A percentile compares a stretch with the other conserved stretches of the same genome.
These are phyloP conservation scores for Xestobium rufovillosum DNA, from an alignment of 2,888 invertebrate species.

Conservation along the genomic window DNA sequence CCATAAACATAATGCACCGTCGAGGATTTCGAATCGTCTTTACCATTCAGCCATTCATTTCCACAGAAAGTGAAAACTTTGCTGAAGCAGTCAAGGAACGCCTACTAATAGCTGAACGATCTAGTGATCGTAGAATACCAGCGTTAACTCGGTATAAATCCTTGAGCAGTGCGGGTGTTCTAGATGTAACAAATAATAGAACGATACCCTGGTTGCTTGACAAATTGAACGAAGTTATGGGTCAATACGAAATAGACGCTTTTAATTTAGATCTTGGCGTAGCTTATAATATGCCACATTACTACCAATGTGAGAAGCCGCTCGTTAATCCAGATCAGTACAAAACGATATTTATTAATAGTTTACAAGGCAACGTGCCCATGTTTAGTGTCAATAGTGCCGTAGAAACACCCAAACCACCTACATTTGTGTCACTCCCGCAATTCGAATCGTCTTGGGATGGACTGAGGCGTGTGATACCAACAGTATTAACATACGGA, in stretches of 20 bases:
- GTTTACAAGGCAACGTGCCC: conserved; percentile 54
- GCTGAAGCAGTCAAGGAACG: conserved; percentile 68
- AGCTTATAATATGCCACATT: conserved; percentile 79
- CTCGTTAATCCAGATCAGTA: conserved; percentile 77
- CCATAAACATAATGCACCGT: conserved; percentile 71
- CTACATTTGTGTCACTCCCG: conserved; percentile 79
- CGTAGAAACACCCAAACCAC: conserved; percentile 70
- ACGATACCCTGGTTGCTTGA: conserved; percentile 71
- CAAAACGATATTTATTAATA: conserved; percentile 62
- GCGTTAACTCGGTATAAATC: conserved; percentile 78
- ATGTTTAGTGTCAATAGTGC: conserved; percentile 81
- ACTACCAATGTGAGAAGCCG: conserved; percentile 68
- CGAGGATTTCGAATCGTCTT: conserved; percentile 82
- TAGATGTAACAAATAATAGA: conserved; percentile 80
- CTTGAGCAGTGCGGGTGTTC: conserved; percentile 69
- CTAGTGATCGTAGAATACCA: conserved; percentile 71
- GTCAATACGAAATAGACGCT: conserved; percentile 73
- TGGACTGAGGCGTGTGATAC: conserved; percentile 62
- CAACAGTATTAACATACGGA: conserved; percentile 80
- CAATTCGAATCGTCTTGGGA: conserved; percentile 85
- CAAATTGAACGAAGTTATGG: conserved; percentile 62
- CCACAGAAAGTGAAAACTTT: conserved; percentile 77
- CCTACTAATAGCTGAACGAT: conserved; percentile 71
- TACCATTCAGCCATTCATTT: conserved; percentile 85
- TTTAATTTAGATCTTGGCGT: conserved; percentile 78